Base-by-base conservation (phyloP, 2,888 invertebrate species). In the Empis livida region DNA sequence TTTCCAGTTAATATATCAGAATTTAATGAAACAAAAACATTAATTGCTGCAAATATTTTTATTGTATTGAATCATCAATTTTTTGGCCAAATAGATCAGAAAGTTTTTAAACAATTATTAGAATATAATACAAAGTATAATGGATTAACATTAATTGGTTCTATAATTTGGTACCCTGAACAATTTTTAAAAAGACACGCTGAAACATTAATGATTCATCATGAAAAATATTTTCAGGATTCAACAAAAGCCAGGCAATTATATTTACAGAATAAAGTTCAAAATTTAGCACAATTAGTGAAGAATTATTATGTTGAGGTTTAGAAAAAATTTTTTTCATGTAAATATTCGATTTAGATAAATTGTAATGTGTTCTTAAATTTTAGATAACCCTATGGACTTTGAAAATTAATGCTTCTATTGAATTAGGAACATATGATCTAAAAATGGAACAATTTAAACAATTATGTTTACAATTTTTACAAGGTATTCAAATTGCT, bases 91-190 rank as follows among this genome's bases (percentile, higher is more conserved):
- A 73, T 76, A 56, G 90, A 92, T 64, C 84, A 81, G 60, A 90
- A 85, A 65, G 64, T 80, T 41, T 77, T 87, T 45, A 84, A 81
- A 64, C 71, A 76, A 45, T 63, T 91, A 27, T 72, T 82, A 56
- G 92, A 93, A 56, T 64, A 82, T 5, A 84, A 90, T 64, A 79
- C 77, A 61, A 90, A 86, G 78, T 77, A 85, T 41, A 84, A 85
- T 54, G 84, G 84, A 31, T 80, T 92, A 49, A 81, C 83, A 42
- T 68, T 96, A 31, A 74, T 79, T 49, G 91, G 89, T 2, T 86
- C 86, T 60, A 74, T 85, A 14, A 66, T 89, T 46, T 95, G 92
- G 91, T 80, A 84, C 59, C 89, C 94, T 0, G 85, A 84, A 62
- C 76, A 79, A 56, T 95, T 94, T 68, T 72, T 95, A 5, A 68